These are phyloP conservation scores for Mesopsocus fuscifrons DNA, from an alignment of 2,888 invertebrate species.

Conservation along the genomic window DNA sequence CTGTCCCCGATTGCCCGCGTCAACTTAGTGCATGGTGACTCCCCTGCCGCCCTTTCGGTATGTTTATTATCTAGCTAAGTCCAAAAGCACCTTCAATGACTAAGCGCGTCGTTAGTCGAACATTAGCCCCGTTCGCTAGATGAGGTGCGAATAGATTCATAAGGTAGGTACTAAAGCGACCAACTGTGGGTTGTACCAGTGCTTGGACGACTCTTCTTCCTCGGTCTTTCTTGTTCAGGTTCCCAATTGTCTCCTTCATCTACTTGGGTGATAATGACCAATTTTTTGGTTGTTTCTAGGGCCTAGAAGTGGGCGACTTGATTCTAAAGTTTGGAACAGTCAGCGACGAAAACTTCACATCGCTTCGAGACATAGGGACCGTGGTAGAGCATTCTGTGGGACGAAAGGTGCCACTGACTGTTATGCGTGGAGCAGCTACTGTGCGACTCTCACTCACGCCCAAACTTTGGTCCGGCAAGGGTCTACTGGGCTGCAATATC, in stretches of 20 bases:
- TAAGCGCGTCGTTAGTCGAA: no score
- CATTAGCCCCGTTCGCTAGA: no score
- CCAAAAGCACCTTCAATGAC: no score
- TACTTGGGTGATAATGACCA: no score
- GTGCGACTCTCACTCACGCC: not conserved
- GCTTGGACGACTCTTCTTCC: no score
- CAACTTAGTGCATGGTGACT: conserved; percentile 44
- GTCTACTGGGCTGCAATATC: conserved; percentile 3
- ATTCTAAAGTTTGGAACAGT: conserved; percentile 62
- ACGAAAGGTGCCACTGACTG: conserved; percentile 19
- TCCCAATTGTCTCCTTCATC: no score
- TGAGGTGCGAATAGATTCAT: no score
- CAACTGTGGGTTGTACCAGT: no score
- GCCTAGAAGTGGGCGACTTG: conserved; percentile 45
- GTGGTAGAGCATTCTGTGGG: conserved; percentile 34
- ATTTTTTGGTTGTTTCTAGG: conserved; percentile 38
- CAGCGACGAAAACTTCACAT: conserved; percentile 45
- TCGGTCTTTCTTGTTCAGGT: no score
- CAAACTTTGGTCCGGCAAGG: conserved; percentile 8
- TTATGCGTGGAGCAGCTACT: conserved; percentile 25
- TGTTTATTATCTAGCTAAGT: no score
- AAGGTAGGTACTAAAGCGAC: no score
- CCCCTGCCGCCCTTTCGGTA: conserved; percentile 52
- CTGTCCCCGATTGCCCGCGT: conserved; percentile 43
- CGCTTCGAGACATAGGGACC: conserved; percentile 44